These are phyloP conservation scores for Digitonthophagus gazella DNA, from an alignment of 2,888 invertebrate genomes.

Conservation along the genomic window DNA sequence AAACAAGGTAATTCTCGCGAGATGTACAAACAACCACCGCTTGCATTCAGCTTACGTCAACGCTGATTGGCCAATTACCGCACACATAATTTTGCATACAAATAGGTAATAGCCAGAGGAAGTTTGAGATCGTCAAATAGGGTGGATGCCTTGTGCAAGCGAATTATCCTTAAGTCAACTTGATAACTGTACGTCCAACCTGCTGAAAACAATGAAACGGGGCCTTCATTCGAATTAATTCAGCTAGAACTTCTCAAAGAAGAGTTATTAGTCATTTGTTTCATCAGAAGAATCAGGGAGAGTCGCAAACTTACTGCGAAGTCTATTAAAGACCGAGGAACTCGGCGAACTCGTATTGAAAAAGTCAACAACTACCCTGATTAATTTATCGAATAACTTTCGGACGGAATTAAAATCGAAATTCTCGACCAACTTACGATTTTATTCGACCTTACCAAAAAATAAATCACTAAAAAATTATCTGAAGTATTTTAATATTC, in stretches of 20 bases:
- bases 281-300: slow-evolving; percentile 1
- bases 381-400: slow-evolving; percentile 10
- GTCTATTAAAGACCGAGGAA: not conserved
- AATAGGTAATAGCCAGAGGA: not conserved
- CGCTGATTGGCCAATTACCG: not conserved
- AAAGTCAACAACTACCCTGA: not conserved
- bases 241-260: slow-evolving; percentile 21
- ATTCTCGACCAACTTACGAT: not conserved
- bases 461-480: not conserved
- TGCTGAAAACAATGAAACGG: not conserved
- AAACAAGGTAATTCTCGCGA: not conserved
- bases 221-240: slow-evolving; percentile 22
- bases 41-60: not conserved
- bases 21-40: not conserved
- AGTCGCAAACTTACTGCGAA: not conserved
- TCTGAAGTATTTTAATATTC: not conserved
- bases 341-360: not conserved
- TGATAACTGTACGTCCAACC: not conserved
- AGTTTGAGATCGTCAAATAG: not conserved
- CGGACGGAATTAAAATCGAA: not conserved
- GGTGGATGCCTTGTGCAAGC: not conserved
- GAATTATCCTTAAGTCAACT: not conserved
- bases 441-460: not conserved
- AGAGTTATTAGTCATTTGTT: slow-evolving; percentile 25
- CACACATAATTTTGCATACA: not conserved